These are phyloP conservation scores for Hemicentrotus pulcherrimus DNA, from an alignment of 35 echinoderm and acorn worm genomes.

Conservation along the genomic window DNA sequence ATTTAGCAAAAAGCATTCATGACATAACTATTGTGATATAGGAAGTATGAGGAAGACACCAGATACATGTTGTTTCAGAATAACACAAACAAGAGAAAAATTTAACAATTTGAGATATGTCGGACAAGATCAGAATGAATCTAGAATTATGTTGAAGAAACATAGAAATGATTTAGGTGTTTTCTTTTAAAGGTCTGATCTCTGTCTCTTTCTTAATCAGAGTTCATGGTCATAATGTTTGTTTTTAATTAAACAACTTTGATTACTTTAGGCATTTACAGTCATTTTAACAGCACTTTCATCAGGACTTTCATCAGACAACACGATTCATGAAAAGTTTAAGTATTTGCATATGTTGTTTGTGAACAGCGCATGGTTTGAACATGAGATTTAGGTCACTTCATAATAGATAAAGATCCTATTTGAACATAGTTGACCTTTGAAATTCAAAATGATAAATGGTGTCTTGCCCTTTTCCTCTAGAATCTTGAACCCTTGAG, in stretches of 20 bases:
- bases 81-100: neutral
- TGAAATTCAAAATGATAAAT: neutral
- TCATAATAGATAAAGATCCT: neutral
- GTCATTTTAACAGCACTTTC: neutral
- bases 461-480: neutral
- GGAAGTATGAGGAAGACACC: neutral
- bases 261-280: neutral
- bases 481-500: neutral
- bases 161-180: no score
- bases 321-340: neutral
- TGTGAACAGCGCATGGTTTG: neutral
- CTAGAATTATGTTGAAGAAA: no score
- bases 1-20: neutral
- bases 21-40: neutral
- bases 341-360: neutral
- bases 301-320: neutral
- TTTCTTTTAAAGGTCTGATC: no score
- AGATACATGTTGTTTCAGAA: neutral
- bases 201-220: no score
- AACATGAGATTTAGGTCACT: neutral
- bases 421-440: neutral
- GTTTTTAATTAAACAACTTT: neutral
- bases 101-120: neutral
- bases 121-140: no score
- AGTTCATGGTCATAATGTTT: no score